phyloP scores from a whole-genome alignment of 2,888 invertebrate species.

The Amphipyra berbera region DNA sequence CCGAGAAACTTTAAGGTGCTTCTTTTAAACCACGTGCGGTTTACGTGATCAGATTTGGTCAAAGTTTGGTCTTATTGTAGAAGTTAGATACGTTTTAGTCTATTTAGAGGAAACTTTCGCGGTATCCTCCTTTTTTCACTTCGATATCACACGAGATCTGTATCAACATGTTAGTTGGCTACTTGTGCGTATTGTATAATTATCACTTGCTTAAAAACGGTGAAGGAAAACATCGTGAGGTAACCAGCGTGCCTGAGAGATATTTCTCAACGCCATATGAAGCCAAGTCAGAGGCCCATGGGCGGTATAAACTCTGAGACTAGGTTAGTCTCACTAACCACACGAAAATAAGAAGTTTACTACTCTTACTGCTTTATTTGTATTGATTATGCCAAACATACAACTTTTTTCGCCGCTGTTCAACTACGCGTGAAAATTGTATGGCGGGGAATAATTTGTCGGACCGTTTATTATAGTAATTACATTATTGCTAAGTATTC shows the following conservation, averaged over 20 bases:
- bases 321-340: too few relatives aligned
- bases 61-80: slow-evolving; percentile 14
- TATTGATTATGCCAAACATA: slow-evolving; percentile 1
- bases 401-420: slow-evolving; percentile 2
- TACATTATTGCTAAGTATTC: not conserved
- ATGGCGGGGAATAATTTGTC: slow-evolving; percentile 1
- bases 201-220: too few relatives aligned
- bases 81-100: slow-evolving; percentile 14
- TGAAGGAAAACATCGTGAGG: too few relatives aligned
- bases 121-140: not conserved
- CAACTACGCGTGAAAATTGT: slow-evolving; percentile 13
- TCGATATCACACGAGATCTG: not conserved
- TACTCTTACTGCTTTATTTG: slow-evolving; percentile 6
- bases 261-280: too few relatives aligned
- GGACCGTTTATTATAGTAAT: not conserved
- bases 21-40: not conserved
- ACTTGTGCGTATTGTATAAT: too few relatives aligned
- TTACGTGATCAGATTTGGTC: slow-evolving; percentile 3
- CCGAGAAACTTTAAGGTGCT: slow-evolving; percentile 19
- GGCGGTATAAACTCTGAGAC: too few relatives aligned
- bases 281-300: too few relatives aligned
- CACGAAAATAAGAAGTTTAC: too few relatives aligned
- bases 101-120: not conserved
- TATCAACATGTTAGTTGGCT: not conserved
- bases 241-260: too few relatives aligned